Base-by-base conservation (phyloP, 2,113 vertebrate genomes). In the Gallinago undulata region DNA sequence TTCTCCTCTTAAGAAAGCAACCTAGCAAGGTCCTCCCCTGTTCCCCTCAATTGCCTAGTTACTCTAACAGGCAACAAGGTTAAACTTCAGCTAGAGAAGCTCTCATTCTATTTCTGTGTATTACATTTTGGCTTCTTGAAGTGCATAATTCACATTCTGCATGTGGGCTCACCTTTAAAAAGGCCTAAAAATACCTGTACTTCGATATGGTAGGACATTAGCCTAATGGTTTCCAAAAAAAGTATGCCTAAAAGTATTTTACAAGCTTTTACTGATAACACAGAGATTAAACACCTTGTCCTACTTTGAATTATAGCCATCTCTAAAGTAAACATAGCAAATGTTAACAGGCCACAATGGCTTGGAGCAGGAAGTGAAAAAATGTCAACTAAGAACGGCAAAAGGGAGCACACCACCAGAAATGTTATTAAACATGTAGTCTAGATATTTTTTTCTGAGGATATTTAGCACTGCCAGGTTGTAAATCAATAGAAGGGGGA, bases 301-400 rank as follows among this genome's bases (percentile, higher is more conserved):
- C 50, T 73, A 69, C 28, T 50, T 39, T 94, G 86, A 94, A 31
- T 94, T 94, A 95, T 33, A 75, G 23, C 64, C 23, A 39, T 60
- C 30, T 70, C 47, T 68, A 91, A 87, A 82, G 56, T 47, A 94
- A 95, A 92, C 33, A 78, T 3, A 30, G 19, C 35, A 92, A 88
- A 80, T 5, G 5, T 56, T 41, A 94, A 67, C 33, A 92, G 43
- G 28, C 72, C 69, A 67, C 60, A 95, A 72, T 68, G 60, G 17
- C 37, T 83, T 77, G 33, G 28, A 84, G 43, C 23, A 89, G 93
- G 80, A 96, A 94, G 56, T 43, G 31, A 67, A 94, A 93, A 92
- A 66, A n/a, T 50, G 43, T 22, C n/a, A 84, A 19, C 63, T 25
- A 74, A 59, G 89, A 74, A 50, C 5, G 84, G 25, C 21, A 72